Evolutionary conservation across 1,140 invertebrate species (phyloP), one percentile per base, ranked within the genome.

Genomic region (Cotesia typhae): DNA sequence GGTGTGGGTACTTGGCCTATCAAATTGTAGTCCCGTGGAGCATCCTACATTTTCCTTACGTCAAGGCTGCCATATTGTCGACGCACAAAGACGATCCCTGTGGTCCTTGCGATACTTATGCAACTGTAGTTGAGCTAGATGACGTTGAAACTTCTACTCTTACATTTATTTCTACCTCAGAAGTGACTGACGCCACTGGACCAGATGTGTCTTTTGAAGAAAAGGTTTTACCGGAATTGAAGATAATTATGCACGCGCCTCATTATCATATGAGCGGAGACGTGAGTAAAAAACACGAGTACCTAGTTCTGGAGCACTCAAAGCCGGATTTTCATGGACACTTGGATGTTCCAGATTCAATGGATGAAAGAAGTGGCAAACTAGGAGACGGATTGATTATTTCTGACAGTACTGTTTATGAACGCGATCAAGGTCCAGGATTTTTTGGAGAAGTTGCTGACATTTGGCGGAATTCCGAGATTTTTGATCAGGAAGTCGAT

Each of bases 1-100:
- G 80, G 80, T 87, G 85, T 68, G 84, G 85, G 0, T 81, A 74
- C 71, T 36, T 87, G 52, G 77, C 82, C 0, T 87, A 85, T 72
- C 80, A 86, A 72, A 77, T 87, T 0, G 83, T 85, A 4, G 77
- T 82, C 4, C 86, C 86, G 1, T 87, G 83, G 84, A 87, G 85
- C 67, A 83, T 84, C 69, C 57, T 85, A 10, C 80, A 83, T n/a
- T 84, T 83, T 67, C 84, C 85, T 3, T 87, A 86, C 57, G 83
- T 86, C 1, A 86, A 84, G 75, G 85, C 83, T 1, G 84, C 85
- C 14, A 82, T 86, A 47, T 74, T 85, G 51, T 84, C 84, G 7
- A 86, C 86, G 0, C 80, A 83, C 59, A 76, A 81, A n/a, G 84
- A 86, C 5, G 75, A 86, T 41, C 85, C 85, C 0, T 87, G 86